These are phyloP conservation scores for Entomobrya proxima DNA, from an alignment of 2,888 invertebrate genomes.

Conservation along the genomic window DNA sequence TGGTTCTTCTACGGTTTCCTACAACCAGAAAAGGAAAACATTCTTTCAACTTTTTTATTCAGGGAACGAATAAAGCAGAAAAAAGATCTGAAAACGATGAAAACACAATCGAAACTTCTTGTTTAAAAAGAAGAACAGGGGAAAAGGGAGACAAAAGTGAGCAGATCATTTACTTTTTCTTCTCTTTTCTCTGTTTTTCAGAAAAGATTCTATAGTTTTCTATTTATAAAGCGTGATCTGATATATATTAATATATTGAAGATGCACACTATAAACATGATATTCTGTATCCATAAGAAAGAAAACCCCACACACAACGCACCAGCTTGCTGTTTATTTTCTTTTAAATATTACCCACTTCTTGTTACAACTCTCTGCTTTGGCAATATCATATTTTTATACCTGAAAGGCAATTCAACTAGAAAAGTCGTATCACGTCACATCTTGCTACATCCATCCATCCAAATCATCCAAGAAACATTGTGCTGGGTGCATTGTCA, in stretches of 20 bases:
- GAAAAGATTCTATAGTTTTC: neutral
- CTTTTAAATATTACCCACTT: too few species aligned
- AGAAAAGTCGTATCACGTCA: constrained; percentile 49
- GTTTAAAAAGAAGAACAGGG: neutral
- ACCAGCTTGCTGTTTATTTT: neutral
- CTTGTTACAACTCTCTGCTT: neutral
- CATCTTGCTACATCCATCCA: constrained; percentile 27
- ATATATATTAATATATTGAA: neutral
- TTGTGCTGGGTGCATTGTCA: neutral
- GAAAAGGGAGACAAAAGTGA: constrained; percentile 33
- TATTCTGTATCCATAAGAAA: constrained; percentile 46
- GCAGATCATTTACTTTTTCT: constrained; percentile 17
- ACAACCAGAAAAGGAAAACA: neutral
- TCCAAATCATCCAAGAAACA: neutral
- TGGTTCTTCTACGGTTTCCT: too few species aligned
- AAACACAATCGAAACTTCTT: constrained; percentile 37
- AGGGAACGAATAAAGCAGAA: neutral
- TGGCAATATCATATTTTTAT: constrained; percentile 28
- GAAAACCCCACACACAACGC: neutral
- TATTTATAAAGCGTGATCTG: neutral
- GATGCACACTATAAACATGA: neutral
- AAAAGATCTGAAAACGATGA: constrained; percentile 29
- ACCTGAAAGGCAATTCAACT: constrained; percentile 45
- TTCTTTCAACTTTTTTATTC: constrained; percentile 7
- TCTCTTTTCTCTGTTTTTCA: neutral